Evolutionary conservation across 2,113 vertebrate genomes (phyloP).

Genomic region (Perca schrenkii): DNA sequence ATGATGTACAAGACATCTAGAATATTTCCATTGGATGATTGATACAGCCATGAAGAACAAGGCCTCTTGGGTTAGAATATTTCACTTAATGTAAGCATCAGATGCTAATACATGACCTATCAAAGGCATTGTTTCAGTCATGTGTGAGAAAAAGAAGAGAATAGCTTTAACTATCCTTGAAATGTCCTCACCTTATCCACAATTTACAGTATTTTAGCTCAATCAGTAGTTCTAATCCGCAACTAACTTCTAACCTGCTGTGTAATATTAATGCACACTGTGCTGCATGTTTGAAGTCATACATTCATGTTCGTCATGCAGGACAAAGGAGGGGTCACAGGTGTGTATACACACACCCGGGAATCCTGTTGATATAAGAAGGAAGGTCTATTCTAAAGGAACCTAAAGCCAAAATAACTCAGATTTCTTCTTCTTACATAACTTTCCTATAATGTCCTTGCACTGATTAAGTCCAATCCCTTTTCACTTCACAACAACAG

Average conservation of each 20-base stretch:
- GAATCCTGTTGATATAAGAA: constrained; percentile 69
- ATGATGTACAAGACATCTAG: neutral
- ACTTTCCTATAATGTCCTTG: constrained; percentile 26
- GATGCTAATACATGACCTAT: neutral
- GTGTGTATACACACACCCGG: constrained; percentile 43
- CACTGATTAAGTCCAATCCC: neutral
- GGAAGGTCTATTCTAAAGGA: constrained; percentile 52
- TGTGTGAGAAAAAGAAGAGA: neutral
- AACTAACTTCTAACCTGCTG: neutral
- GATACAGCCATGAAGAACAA: constrained; percentile 1
- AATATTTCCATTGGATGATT: neutral
- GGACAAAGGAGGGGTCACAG: constrained; percentile 48
- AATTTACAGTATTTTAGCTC: neutral
- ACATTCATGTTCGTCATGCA: constrained; percentile 37
- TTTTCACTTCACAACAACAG: neutral
- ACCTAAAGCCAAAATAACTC: constrained; percentile 22
- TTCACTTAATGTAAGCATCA: neutral
- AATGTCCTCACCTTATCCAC: neutral
- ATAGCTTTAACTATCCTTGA: neutral
- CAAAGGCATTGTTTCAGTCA: neutral
- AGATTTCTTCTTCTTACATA: constrained; percentile 44
- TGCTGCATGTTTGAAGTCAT: constrained; percentile 26
- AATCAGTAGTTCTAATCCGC: neutral
- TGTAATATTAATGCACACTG: neutral
- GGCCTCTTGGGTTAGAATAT: neutral